Evolutionary conservation across 2,888 invertebrate genomes (phyloP), one percentile per base, ranked within the genome.

Genomic region (Atrina japonica): DNA sequence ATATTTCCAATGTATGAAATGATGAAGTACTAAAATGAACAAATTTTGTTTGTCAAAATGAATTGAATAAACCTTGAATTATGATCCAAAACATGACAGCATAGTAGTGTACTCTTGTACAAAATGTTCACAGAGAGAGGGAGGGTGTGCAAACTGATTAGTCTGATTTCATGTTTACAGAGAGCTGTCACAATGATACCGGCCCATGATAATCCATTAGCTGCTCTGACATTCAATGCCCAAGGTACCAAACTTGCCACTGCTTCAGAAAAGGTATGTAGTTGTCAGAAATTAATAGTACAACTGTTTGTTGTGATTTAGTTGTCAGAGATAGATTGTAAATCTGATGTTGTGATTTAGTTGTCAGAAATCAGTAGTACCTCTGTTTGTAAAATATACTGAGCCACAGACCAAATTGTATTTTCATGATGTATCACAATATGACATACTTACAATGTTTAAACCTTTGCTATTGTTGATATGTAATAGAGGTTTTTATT

Each of bases 121-220:
- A 30, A 29, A 1, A 25, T 49, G 23, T 49, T n/a, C 5, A 49
- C 18, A n/a, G 14, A n/a, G 11, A 11, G 1, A 49, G 6, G 18
- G 0, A 49, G 14, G 11, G 11, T 18, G 5, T 30, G 3, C 29
- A 55, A 6, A 2, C 14, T n/a, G 29, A 55, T n/a, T 29, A 18
- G 1, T n/a, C 11, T 23, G 23, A 21, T 11, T 56, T 41, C n/a
- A 14, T n/a, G n/a, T n/a, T 77, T 75, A 80, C 92, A 97, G 94
- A 95, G 97, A 92, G 97, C 98, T 61, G 97, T 97, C 92, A 96
- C 96, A 83, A 97, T 97, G 94, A 96, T 99, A 89, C 95, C 96
- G 81, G 99, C 99, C 73, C 99, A 99, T 92, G 98, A 98, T 91
- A 96, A 96, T 86, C 96, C 97, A 64, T 92, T 99, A 89, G 99